Base-by-base conservation (phyloP, 2,888 invertebrate species). In the Pheosia gnoma region DNA sequence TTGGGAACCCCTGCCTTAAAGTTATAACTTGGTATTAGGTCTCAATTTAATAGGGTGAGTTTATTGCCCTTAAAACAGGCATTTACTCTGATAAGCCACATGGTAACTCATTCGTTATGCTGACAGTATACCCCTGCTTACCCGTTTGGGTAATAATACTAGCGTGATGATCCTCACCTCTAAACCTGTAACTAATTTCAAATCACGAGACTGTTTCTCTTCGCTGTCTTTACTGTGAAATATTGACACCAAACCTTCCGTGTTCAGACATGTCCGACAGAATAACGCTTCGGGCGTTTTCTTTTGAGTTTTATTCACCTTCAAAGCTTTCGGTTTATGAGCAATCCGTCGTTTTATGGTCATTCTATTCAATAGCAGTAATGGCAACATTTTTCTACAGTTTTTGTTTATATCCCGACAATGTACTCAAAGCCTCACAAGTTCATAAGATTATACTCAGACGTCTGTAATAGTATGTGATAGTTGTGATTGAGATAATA, bases 181-280 rank as follows among this genome's bases (percentile, higher is more conserved):
- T 37, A 90, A 76, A 6, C 90, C 90, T 3, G 90, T 89, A 0
- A 82, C 84, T 0, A 86, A 65, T 45, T 65, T 74, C 10, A 89
- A 67, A 13, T 89, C 85, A 3, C 84, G 71, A 0, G 87, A 71
- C 0, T 80, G 72, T 60, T 85, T 89, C 36, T 80, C 71, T 9
- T 75, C 78, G 0, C 62, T 65, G 9, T 86, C 83, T 71, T 82
- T 83, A 61, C 73, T 77, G 11, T 64, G 63, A 67, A 89, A 90
- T 72, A 88, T 85, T 0, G 79, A 65, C n/a, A 76, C 77, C 52
- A 90, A 67, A 38, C 81, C 77, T 7, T 84, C 80, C 2, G 83
- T 86, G 25, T 67, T 74, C 13, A 89, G 67, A 60, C 89, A 89
- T n/a, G 89, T 89, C 56, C 89, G 80, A 61, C 89, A 90, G 63